These are phyloP conservation scores for Oreamnos americanus DNA, from an alignment of 2,113 vertebrate genomes.

Conservation along the genomic window DNA sequence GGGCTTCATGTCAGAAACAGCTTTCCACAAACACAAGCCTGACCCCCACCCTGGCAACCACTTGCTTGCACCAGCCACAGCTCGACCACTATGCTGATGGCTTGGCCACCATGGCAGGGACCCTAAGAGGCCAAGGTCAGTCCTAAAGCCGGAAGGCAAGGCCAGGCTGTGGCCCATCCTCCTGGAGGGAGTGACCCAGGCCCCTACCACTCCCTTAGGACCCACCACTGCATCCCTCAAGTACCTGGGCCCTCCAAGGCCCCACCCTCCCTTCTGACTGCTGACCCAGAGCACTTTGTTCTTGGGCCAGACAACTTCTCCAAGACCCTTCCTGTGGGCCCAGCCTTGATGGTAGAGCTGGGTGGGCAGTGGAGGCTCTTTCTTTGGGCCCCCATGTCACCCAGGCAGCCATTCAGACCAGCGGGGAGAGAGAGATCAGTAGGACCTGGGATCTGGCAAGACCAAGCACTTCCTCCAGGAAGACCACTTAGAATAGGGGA, in stretches of 20 bases:
- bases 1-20: not conserved
- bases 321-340: not conserved
- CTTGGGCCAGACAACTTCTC: not conserved
- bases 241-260: not conserved
- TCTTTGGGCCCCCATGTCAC: fast-evolving
- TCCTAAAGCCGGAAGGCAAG: fast-evolving
- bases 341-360: fast-evolving
- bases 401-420: not conserved
- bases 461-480: not conserved
- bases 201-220: too few species aligned
- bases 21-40: not conserved
- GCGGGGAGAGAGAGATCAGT: not conserved
- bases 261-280: not conserved
- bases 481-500: not conserved
- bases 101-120: fast-evolving
- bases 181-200: not conserved
- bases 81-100: fast-evolving
- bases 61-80: fast-evolving
- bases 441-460: not conserved
- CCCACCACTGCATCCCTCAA: fast-evolving
- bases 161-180: too few species aligned
- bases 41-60: not conserved
- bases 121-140: not conserved
- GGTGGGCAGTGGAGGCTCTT: not conserved
- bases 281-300: not conserved